Conservation (phyloP, 2,113 vertebrate species). For the Numida meleagris region DNA sequence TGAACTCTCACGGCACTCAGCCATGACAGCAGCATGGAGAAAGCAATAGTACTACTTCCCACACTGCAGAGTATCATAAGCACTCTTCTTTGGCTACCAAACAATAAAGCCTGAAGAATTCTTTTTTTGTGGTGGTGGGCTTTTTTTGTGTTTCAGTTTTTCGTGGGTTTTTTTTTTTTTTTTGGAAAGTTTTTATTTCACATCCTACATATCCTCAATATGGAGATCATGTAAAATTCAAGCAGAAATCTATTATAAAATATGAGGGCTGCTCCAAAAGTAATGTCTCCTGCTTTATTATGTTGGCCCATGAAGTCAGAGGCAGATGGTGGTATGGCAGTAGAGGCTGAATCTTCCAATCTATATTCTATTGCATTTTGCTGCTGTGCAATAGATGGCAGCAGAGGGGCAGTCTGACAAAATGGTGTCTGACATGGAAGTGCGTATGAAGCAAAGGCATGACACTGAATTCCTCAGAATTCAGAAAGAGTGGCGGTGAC, state of each 20-base stretch:
- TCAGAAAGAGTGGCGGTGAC: no score
- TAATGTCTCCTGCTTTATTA: no score
- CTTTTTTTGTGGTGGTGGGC: accelerated
- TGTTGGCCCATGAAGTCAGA: no score
- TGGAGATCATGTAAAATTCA: background rate
- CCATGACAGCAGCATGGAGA: accelerated
- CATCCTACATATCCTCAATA: background rate
- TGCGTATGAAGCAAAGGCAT: no score
- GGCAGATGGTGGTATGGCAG: no score
- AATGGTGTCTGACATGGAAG: no score
- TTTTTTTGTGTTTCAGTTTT: background rate
- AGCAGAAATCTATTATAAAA: background rate
- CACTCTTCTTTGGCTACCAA: background rate
- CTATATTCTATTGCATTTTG: no score
- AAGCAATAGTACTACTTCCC: background rate
- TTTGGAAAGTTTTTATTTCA: background rate
- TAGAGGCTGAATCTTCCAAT: no score
- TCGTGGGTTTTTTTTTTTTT: background rate
- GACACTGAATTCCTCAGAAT: no score
- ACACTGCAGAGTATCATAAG: background rate
- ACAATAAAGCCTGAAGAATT: background rate
- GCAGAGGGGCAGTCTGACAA: no score
- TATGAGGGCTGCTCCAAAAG: no score
- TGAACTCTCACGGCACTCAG: background rate
- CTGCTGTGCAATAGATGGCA: no score